A percentile compares a stretch with the other conserved stretches of the same genome.
Evolutionary conservation across 2,113 vertebrate genomes (phyloP).

Genomic region (Pseudolaguvia tuberculata): DNA sequence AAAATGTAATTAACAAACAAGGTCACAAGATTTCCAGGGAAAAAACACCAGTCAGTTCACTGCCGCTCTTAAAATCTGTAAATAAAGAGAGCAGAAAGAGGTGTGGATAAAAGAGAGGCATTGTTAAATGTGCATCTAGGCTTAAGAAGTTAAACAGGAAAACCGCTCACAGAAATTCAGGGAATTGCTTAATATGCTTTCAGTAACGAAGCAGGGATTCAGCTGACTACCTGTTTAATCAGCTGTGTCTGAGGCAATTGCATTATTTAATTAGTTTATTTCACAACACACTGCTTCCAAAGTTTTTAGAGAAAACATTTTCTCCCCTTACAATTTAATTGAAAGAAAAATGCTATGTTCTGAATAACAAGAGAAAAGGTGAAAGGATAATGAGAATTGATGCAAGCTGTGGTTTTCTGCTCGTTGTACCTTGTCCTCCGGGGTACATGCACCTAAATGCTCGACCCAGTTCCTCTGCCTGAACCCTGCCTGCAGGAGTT

Average conservation of each 20-base stretch:
- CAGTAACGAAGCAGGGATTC: not conserved
- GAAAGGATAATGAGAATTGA: not conserved
- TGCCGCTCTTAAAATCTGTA: not conserved
- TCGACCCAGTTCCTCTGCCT: slow-evolving; percentile 85
- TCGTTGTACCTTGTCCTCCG: slow-evolving; percentile 81
- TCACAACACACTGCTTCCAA: not conserved
- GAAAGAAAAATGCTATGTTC: not conserved
- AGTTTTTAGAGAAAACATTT: not conserved
- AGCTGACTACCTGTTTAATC: not conserved
- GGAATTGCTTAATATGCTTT: not conserved
- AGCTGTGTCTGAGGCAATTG: not conserved
- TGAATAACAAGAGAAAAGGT: not conserved
- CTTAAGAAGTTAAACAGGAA: not conserved
- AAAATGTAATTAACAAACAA: not conserved
- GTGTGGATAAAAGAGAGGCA: not conserved
- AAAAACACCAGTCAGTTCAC: not conserved
- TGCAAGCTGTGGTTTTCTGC: not conserved
- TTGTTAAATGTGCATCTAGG: not conserved
- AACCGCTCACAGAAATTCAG: not conserved
- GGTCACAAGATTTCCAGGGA: not conserved
- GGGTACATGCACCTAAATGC: slow-evolving; percentile 90
- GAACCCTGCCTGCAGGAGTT: slow-evolving; percentile 84
- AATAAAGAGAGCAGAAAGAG: not conserved
- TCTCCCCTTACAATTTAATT: not conserved
- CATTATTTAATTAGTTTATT: not conserved